Base-by-base conservation (phyloP, 2,888 invertebrate species). In the Alloscopus bannaensis region DNA sequence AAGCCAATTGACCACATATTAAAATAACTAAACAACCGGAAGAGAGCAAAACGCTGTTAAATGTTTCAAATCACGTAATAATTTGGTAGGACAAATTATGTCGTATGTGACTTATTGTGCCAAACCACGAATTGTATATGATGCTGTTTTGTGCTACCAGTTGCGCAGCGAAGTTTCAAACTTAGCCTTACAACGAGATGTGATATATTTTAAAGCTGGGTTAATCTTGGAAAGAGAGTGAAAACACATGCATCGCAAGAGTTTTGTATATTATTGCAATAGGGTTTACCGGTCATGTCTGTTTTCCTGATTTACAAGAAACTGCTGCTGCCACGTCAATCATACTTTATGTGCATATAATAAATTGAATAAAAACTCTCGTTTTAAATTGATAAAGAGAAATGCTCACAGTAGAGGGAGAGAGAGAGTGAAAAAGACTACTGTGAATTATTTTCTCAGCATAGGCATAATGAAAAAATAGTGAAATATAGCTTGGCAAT, bases 401-500 rank as follows among this genome's bases (percentile, higher is more conserved):
- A 36, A 36, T 36, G 36, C 13, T 13, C 36, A 36, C 36, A 52
- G 16, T 22, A 24, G 52, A 52, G 3, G 52, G 24, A 36, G 13
- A 20, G 16, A 22, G 52, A 22, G 52, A 13, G 36, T 36, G 6
- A 13, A 52, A 52, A 52, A 24, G 22, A 47, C 47, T n/a, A 52
- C 52, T 52, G 22, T 8, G 20, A 18, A n/a, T n/a, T n/a, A n/a
- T n/a, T n/a, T 47, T n/a, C 20, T 24, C 52, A 52, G 52, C 11
- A 52, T 3, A 52, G 8, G 20, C 22, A 24, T 3, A 20, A 52
- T 52, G 47, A 47, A 47, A 22, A 22, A 8, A 24, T 52, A 20
- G 24, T 22, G 24, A 52, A 52, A 16, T 22, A 52, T 52, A 20
- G 24, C 22, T 52, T 52, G 52, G 52, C 52, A 52, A 52, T 52